Conservation (phyloP, 1,140 invertebrate genomes). For the Euura lappo region DNA sequence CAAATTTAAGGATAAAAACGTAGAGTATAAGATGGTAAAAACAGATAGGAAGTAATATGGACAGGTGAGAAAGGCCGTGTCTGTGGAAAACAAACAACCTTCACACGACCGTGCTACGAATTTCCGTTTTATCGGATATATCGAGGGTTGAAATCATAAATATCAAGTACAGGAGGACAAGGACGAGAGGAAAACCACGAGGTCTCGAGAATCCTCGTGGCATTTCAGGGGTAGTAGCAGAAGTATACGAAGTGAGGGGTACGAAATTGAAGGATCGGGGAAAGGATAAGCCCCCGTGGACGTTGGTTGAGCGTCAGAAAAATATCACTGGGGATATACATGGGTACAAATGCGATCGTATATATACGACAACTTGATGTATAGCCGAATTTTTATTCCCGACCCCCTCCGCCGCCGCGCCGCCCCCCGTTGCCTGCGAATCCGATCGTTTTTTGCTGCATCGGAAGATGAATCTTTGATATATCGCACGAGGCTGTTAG, state of each 20-base stretch:
- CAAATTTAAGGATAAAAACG: too few species aligned
- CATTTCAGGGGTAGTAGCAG: too few species aligned
- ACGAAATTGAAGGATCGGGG: not conserved
- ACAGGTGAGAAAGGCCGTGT: not conserved
- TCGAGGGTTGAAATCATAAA: constrained; percentile 7
- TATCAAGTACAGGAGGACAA: constrained; percentile 1
- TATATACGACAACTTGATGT: not conserved
- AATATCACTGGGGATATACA: not conserved
- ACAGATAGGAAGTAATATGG: too few species aligned
- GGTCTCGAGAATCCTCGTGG: not conserved
- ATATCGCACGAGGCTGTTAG: not conserved
- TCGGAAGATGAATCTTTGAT: constrained; percentile 5
- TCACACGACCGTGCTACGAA: not conserved
- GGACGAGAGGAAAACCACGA: not conserved
- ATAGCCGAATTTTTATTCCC: constrained; percentile 2
- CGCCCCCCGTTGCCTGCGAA: too few species aligned
- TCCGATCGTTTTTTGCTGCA: not conserved
- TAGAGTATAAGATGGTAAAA: too few species aligned
- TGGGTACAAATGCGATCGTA: not conserved
- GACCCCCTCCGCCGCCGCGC: not conserved
- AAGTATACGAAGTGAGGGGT: too few species aligned
- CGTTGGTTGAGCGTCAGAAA: constrained; percentile 2
- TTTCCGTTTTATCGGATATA: not conserved
- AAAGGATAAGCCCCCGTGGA: not conserved
- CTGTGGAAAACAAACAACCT: not conserved